Evolutionary conservation across 1,140 invertebrate genomes (phyloP), one percentile per base, ranked within the genome.

Genomic region (Periplaneta americana): DNA sequence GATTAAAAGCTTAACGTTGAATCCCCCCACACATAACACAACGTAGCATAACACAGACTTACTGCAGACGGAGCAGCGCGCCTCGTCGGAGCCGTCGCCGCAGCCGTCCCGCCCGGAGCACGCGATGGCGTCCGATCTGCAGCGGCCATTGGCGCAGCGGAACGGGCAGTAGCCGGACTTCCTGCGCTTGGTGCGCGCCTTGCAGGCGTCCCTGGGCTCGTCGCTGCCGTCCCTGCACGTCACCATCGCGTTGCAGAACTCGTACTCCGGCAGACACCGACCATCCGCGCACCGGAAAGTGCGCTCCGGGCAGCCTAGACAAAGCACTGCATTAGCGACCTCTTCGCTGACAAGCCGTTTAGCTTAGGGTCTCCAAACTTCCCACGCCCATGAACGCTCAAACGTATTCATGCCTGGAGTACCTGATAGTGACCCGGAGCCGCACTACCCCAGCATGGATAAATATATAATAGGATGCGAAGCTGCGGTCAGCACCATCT

Each of bases 71-170:
- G 90, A 90, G 87, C 96, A 98, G 82, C 92, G 91, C 48, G 91
- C 91, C 88, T 98, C 96, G 86, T 98, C 96, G 74, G 93, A 95
- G 83, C 94, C 94, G 90, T 98, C 96, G 10, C 96, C 96, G 86
- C 96, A 97, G 35, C 96, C 96, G 87, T 97, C 96, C 17, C 94
- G 90, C 13, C 96, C 96, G 17, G 95, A 96, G 87, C 96, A 97
- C 4, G 95, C 92, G 78, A 97, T 95, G 0, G 96, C 96, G 18
- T 94, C 94, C 33, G 95, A 96, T 81, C 96, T 91, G 86, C 96
- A 98, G 75, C 95, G 90, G 0, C 96, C 95, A 87, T 97, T 97
- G 75, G 91, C 92, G 87, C 96, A 98, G 78, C 93, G 91, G 85
- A 96, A 92, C 15, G 95, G 95, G 85, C 95, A 97, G 83, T 87